Conservation (phyloP, 2,113 vertebrate genomes). For the Ochotona princeps region DNA sequence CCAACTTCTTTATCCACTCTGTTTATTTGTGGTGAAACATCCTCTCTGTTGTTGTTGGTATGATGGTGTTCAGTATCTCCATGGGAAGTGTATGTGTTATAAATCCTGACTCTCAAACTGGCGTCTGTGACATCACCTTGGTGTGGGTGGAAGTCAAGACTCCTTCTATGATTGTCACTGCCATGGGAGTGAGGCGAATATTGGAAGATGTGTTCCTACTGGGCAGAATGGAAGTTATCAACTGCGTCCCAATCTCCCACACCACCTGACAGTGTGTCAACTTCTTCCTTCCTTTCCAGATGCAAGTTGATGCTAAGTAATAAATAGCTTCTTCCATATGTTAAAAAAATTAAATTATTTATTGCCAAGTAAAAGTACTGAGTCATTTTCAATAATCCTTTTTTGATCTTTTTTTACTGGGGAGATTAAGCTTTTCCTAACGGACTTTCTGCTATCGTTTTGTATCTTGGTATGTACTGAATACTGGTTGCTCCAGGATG, state of each 20-base stretch:
- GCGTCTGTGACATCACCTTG: not conserved
- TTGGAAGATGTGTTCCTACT: not conserved
- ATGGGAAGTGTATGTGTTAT: accelerated
- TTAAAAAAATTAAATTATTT: not conserved
- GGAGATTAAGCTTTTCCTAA: not conserved
- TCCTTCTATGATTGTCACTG: not conserved
- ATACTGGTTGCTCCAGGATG: not conserved
- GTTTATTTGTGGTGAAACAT: accelerated
- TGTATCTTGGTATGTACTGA: not conserved
- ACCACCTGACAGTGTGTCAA: too few species aligned
- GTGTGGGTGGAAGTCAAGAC: not conserved
- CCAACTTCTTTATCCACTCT: too few species aligned
- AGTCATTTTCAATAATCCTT: not conserved
- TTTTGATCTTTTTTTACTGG: not conserved
- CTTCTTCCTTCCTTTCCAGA: accelerated
- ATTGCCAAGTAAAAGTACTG: not conserved
- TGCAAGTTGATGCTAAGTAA: not conserved
- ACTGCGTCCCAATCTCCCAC: too few species aligned
- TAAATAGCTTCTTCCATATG: too few species aligned
- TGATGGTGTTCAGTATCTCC: not conserved
- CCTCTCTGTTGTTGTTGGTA: not conserved
- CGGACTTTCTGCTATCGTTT: not conserved
- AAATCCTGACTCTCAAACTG: not conserved
- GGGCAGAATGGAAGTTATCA: not conserved
- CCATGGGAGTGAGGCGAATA: not conserved